Base-by-base conservation (phyloP, 1,140 invertebrate genomes). In the Uloborus diversus region DNA sequence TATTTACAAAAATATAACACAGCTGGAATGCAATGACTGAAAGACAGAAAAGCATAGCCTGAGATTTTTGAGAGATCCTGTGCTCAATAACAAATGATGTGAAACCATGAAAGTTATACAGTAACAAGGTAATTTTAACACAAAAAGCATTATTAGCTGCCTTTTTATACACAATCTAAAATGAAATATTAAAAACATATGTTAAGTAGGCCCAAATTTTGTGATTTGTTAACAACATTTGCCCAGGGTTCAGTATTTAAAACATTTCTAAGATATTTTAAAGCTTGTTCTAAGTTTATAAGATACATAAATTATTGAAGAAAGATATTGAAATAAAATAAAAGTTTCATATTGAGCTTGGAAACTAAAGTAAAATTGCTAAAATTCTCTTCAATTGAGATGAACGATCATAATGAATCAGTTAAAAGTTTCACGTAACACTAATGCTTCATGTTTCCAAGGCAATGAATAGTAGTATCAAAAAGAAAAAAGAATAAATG, bases 1-100 rank as follows among this genome's bases (percentile, higher is more conserved):
- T 66, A 66, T 66, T 66, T 66, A 66, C 64, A 66, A 37, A 49
- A 66, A 64, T 64, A 64, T 17, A 64, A 64, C 61, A 64, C 23
- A n/a, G 27, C 32, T 66, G 64, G 64, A 66, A 66, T 66, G 64
- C 51, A 42, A n/a, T n/a, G n/a, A 23, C 27, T 66, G 64, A 66
- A 66, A 66, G 64, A 66, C 64, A 66, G 62, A 65, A 42, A 53
- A 9, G 27, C 51, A 32, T 42, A 66, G 64, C 64, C 64, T 66
- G 64, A 66, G 62, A 65, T 14, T 23, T 23, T 33, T 62, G 7
- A 28, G 62, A 65, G 64, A 66, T 66, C 51, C 64, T 4, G 27
- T 49, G 42, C 42, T 25, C 27, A 23, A 11, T 9, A 49, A 30
- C 13, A 66, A 42, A 23, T 9, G 27, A 23, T 37, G 4, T 51